Evolutionary conservation across 2,888 invertebrate genomes (phyloP).

Genomic region (Ypsolopha scabrella): DNA sequence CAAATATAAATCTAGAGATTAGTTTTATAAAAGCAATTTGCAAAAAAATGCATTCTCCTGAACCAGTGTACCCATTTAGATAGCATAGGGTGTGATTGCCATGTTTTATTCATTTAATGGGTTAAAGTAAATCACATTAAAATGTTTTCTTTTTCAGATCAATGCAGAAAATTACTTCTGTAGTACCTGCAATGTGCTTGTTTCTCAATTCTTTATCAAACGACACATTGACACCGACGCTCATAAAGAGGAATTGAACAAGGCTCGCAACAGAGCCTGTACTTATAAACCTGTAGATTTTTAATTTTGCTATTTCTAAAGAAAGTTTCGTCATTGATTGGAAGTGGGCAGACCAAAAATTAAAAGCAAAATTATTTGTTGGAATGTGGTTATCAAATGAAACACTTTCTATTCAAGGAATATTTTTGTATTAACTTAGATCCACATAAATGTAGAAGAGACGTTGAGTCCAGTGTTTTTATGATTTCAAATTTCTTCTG

Average conservation of each 20-base stretch:
- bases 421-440: background rate
- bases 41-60: too few relatives aligned
- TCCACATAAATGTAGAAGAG: too few relatives aligned
- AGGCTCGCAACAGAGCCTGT: conserved; percentile 19
- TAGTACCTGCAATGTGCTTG: conserved; percentile 35
- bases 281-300: conserved; percentile 18
- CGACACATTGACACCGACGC: conserved; percentile 25
- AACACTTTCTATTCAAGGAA: background rate
- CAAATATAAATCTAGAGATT: too few relatives aligned
- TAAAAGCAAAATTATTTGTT: too few relatives aligned
- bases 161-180: conserved; percentile 25
- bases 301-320: too few relatives aligned
- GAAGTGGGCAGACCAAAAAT: background rate
- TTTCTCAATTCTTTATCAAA: conserved; percentile 17
- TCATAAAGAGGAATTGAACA: conserved; percentile 24
- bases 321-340: background rate
- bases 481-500: too few relatives aligned
- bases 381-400: background rate
- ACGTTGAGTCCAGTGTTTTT: too few relatives aligned
- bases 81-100: too few relatives aligned
- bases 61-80: too few relatives aligned
- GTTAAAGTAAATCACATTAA: too few relatives aligned
- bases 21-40: too few relatives aligned
- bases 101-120: too few relatives aligned
- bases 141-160: conserved; percentile 24